Evolutionary conservation across 2,888 invertebrate species (phyloP), one percentile per base, ranked within the genome.

Genomic region (Epinotia bilunana): DNA sequence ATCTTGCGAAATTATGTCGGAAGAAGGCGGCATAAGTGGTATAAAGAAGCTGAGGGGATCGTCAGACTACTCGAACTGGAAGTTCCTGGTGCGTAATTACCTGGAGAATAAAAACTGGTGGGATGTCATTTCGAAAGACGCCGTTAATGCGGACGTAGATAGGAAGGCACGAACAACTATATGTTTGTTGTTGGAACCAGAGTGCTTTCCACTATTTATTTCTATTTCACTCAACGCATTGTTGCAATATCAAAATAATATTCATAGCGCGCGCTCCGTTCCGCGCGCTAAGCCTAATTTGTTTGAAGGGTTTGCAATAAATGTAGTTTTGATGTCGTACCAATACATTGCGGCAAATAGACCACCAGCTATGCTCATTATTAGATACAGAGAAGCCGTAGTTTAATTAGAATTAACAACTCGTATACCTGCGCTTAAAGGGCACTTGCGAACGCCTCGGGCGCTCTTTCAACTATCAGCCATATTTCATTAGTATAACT

Each of bases 381-480:
- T 73, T 70, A 70, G 76, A 43, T 69, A 73, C 64, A 69, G 57
- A 20, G 73, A 76, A 76, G 73, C 76, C 76, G n/a, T 76, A 76
- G 49, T 55, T 60, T 73, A 70, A 76, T 76, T 73, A 76, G 76
- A 76, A 70, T 73, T 76, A 76, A 73, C 69, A 53, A 53, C 53
- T 13, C 53, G 13, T 53, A n/a, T 53, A 55, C 53, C 60, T 73
- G 63, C 62, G 69, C 65, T 60, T 75, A 60, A 71, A 75, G 71
- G 57, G 39, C 16, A 49, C 46, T 57, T 57, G 20, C 67, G 12
- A 70, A 64, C 65, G 69, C 76, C 73, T 64, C 67, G 12, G 60
- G 74, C 61, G 46, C 46, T 28, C 18, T 61, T 49, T 28, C 28
- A 61, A 55, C 60, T 55, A 23, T 43, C 16, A 53, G 16, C 20